These are phyloP conservation scores for Rhineura floridana DNA, from an alignment of 2,113 vertebrate species.

Conservation along the genomic window DNA sequence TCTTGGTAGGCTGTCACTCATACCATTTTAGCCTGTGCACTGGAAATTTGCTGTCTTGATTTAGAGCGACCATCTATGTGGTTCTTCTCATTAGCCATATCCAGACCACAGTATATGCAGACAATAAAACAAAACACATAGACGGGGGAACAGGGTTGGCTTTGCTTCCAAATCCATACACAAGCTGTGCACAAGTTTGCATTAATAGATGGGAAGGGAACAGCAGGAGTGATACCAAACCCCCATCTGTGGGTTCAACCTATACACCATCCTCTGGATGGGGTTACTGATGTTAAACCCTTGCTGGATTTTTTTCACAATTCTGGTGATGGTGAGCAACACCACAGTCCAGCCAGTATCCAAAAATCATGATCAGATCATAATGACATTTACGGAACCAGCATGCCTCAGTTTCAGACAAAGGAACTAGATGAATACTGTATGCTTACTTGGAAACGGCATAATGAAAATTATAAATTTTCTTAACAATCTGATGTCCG, in stretches of 20 bases:
- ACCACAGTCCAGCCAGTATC: too few species aligned
- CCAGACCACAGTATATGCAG: background rate
- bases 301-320: background rate
- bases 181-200: background rate
- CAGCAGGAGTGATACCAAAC: background rate
- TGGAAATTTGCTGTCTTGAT: background rate
- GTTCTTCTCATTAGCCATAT: background rate
- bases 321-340: too few species aligned
- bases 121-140: too few species aligned
- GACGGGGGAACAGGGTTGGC: background rate
- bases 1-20: background rate
- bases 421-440: background rate
- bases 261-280: background rate
- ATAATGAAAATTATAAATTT: background rate
- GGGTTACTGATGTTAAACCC: background rate
- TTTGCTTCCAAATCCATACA: background rate
- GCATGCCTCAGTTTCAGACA: background rate
- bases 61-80: background rate
- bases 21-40: background rate
- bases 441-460: background rate
- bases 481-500: background rate
- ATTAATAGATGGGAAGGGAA: background rate
- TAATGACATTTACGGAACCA: background rate
- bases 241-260: background rate
- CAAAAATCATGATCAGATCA: background rate